Evolutionary conservation across 2,113 vertebrate genomes (phyloP), one percentile per base, ranked within the genome.

Genomic region (Polyodon spathula): DNA sequence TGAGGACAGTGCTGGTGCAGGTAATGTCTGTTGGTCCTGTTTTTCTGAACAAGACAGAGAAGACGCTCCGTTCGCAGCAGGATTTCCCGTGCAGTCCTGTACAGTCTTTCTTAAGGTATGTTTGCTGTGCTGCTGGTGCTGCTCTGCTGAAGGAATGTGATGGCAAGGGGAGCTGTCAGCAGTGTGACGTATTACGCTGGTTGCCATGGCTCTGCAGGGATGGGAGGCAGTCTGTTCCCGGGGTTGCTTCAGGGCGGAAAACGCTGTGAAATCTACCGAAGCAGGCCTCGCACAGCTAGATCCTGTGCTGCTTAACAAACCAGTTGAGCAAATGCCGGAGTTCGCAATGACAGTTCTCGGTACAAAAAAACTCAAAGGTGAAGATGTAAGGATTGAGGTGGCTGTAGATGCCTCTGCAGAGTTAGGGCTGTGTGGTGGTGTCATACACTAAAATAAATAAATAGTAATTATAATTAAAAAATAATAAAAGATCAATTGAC

Each of bases 361-460:
- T 68, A 84, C 78, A 64, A 81, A 80, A n/a, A 77, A 81, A 2
- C 81, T 76, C 16, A 74, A 72, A 58, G 86, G 90, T 11, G 78
- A 76, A 66, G 80, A 67, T 42, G 77, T 71, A 2, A 77, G 71
- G 7, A 72, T 61, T 1, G 86, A 63, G 6, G 78, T 71, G 0
- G 82, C 78, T 2, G 81, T 68, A 0, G 82, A 76, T 1, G 86
- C 76, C 70, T 97, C 95, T 0, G 74, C 46, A 1, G 92, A 90
- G 70, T 90, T 93, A 1, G 96, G 96, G 76, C 96, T 98, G 75
- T 94, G 95, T 16, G 95, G 96, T 15, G 95, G 96, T 57, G 95
- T 98, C 88, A 98, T 98, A 64, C 95, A 98, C 96, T 98, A 73
- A 6, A 73, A 62, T 54, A 56, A 17, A 70, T 52, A 64, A 16